phyloP scores from a whole-genome alignment of 2,888 invertebrate species.

The Zeuzera pyrina region DNA sequence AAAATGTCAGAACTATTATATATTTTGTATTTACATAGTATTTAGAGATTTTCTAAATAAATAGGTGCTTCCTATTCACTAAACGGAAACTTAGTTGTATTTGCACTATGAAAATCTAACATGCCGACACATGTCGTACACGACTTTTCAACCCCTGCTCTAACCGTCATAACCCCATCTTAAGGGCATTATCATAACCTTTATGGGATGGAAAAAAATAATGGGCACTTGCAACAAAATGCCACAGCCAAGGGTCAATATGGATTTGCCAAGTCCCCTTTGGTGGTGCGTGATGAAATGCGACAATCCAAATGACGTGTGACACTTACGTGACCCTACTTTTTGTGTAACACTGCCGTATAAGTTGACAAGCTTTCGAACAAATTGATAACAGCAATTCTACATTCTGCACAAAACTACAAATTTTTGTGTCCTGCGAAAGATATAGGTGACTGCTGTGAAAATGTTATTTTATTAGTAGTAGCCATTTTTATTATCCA shows the following conservation, averaged over 20 bases:
- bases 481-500: too few species aligned
- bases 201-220: constrained; percentile 61
- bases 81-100: too few species aligned
- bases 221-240: constrained; percentile 47
- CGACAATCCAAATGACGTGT: constrained; percentile 67
- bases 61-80: too few species aligned
- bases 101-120: too few species aligned
- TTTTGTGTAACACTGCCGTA: constrained; percentile 17
- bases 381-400: too few species aligned
- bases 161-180: constrained; percentile 50
- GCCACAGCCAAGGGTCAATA: constrained; percentile 46
- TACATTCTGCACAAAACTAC: too few species aligned
- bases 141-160: constrained; percentile 29
- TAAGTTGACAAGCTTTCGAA: constrained; percentile 3
- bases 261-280: constrained; percentile 21
- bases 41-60: too few species aligned
- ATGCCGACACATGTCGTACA: constrained; percentile 54
- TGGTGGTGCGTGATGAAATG: constrained; percentile 60
- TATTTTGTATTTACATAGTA: too few species aligned
- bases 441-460: too few species aligned
- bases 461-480: too few species aligned
- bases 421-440: too few species aligned
- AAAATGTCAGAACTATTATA: too few species aligned
- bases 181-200: constrained; percentile 60
- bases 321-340: constrained; percentile 55